Base-by-base conservation (phyloP, 2,113 vertebrate species). In the Alectura lathami region DNA sequence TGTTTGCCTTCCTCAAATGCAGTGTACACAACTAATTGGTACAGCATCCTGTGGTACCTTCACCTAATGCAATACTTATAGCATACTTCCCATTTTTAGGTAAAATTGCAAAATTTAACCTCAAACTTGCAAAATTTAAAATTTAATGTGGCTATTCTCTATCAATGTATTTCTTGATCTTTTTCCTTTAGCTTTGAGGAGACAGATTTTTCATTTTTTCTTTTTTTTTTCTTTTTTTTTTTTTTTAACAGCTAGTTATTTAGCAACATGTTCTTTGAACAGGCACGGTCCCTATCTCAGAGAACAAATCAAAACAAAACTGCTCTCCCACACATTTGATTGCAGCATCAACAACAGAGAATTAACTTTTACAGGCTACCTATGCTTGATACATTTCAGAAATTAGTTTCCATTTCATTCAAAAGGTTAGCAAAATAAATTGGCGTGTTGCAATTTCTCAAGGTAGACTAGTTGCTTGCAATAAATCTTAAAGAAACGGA, bases 61-160 rank as follows among this genome's bases (percentile, higher is more conserved):
- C 38, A 81, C 4, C 27, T 56, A 63, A 70, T 60, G 80, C 51
- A 95, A 86, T 11, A 21, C 42, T 56, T 72, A 17, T 2, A 50
- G 63, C 21, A n/a, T 13, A 12, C 50, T 88, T 78, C n/a, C n/a
- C 8, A 9, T 8, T 86, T 89, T 36, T 20, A 73, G 26, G 57
- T 2, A 86, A 56, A 94, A 93, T 80, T 96, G 75, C 59, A 67
- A 79, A 86, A 93, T 23, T 23, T 79, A 85, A 86, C 68, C 68
- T 63, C 45, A 80, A 48, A 74, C 60, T 91, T 89, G 16, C 54
- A 81, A 86, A 91, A 80, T 69, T 21, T 73, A 63, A 72, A 64
- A 48, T 36, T 22, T n/a, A 30, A 60, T 32, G 15, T 29, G 36
- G 47, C 17, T 29, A 34, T 80, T 67, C 4, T 67, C n/a, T 86